Conservation (phyloP, 2,113 vertebrate species). For the Micromys minutus region DNA sequence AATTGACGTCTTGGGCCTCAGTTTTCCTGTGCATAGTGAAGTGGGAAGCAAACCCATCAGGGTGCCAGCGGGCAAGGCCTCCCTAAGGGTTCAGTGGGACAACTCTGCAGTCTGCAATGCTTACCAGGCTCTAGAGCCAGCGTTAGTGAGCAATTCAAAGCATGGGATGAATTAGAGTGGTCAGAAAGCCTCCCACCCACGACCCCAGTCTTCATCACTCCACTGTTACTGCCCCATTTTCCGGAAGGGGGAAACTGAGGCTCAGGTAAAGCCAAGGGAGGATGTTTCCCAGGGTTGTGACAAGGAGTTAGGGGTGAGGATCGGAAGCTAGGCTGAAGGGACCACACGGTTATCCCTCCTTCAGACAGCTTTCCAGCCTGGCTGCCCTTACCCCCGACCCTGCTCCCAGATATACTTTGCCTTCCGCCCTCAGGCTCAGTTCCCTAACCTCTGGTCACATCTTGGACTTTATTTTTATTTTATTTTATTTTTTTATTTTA, state of each 20-base stretch:
- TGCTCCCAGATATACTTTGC: background rate
- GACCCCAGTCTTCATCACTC: background rate
- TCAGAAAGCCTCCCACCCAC: background rate
- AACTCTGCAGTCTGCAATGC: background rate
- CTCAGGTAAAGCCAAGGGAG: background rate
- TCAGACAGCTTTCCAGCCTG: background rate
- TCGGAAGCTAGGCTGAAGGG: background rate
- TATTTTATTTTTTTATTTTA: background rate
- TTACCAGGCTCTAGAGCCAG: background rate
- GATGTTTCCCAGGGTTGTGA: background rate
- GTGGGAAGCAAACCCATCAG: background rate
- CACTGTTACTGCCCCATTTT: background rate
- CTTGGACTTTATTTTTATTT: too few relatives aligned
- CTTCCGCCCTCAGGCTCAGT: background rate
- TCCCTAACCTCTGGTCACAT: background rate
- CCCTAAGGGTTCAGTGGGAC: too few relatives aligned
- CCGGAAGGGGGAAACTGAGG: background rate
- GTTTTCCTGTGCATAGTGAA: background rate
- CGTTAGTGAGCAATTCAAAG: background rate
- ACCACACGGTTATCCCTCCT: fast-evolving
- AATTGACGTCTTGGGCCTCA: background rate
- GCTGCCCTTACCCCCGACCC: too few relatives aligned
- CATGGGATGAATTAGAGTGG: background rate
- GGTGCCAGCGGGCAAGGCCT: too few relatives aligned
- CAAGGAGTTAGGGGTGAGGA: background rate